Conservation (phyloP, 2,113 vertebrate genomes). For the Pteropus alecto region DNA sequence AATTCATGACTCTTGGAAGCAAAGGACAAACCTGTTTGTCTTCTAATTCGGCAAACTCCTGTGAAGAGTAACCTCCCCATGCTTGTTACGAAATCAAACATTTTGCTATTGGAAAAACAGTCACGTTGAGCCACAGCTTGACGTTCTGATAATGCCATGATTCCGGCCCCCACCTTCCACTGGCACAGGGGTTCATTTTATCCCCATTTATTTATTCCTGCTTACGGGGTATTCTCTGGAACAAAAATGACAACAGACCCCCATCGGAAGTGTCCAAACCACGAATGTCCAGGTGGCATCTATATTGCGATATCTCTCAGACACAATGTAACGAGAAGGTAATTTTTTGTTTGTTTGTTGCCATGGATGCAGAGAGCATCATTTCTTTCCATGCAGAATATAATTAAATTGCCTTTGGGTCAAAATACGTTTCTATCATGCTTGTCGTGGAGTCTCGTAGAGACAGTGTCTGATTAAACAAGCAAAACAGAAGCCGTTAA, state of each 20-base stretch:
- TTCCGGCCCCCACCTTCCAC: accelerated
- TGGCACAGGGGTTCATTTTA: accelerated
- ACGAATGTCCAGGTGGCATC: accelerated
- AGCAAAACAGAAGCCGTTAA: neutral
- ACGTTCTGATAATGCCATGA: accelerated
- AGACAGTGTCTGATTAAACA: neutral
- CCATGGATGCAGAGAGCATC: accelerated
- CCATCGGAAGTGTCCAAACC: accelerated
- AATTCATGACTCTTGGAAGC: neutral
- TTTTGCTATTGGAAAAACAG: no score
- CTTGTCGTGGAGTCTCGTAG: neutral
- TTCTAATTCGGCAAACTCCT: accelerated
- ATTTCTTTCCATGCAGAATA: no score
- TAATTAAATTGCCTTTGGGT: neutral
- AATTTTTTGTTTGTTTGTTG: neutral
- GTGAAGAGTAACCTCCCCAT: neutral
- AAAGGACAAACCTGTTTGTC: neutral
- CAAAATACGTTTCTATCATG: neutral
- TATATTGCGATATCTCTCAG: accelerated
- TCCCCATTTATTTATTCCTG: neutral
- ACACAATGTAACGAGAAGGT: accelerated
- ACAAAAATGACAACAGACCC: accelerated
- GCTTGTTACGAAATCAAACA: neutral
- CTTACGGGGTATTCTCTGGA: accelerated
- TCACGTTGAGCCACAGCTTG: accelerated